phyloP scores from a whole-genome alignment of 2,888 invertebrate species.

The Mylabris sibirica region DNA sequence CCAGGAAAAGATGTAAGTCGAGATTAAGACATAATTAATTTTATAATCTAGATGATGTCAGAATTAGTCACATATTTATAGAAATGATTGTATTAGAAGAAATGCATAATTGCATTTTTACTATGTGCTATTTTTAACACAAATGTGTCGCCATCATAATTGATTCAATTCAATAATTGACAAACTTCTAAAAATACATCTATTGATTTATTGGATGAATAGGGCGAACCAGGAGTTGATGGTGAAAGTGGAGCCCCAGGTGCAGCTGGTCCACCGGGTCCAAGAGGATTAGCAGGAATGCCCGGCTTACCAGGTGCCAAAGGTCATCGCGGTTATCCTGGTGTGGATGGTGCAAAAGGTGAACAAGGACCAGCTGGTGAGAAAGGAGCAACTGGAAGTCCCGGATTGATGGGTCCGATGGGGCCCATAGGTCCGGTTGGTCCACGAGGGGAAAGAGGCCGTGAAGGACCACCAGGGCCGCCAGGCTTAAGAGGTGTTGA shows the following conservation, averaged over 20 bases:
- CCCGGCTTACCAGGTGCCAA: constrained; percentile 84
- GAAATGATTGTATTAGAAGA: constrained; percentile 2
- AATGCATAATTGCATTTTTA: background rate
- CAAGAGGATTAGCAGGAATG: constrained; percentile 75
- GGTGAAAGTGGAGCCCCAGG: constrained; percentile 82
- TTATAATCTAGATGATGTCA: background rate
- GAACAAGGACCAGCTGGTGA: constrained; percentile 80
- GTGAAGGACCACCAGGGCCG: constrained; percentile 82
- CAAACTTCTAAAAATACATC: background rate
- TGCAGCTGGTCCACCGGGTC: constrained; percentile 74
- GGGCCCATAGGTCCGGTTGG: constrained; percentile 80
- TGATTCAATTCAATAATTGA: background rate
- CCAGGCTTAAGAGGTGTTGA: constrained; percentile 82
- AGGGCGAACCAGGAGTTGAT: constrained; percentile 82
- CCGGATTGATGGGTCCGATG: constrained; percentile 74
- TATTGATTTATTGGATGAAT: constrained; percentile 66
- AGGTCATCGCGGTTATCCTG: constrained; percentile 83
- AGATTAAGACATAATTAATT: background rate
- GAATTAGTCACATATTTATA: constrained; percentile 20
- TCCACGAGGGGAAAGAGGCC: constrained; percentile 82
- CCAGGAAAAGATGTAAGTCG: constrained; percentile 77
- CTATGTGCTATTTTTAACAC: background rate
- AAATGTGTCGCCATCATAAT: background rate
- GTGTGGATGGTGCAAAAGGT: constrained; percentile 82
- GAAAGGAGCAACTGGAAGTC: constrained; percentile 74